Evolutionary conservation across 1,140 invertebrate genomes (phyloP).

Genomic region (Triops longicaudatus): DNA sequence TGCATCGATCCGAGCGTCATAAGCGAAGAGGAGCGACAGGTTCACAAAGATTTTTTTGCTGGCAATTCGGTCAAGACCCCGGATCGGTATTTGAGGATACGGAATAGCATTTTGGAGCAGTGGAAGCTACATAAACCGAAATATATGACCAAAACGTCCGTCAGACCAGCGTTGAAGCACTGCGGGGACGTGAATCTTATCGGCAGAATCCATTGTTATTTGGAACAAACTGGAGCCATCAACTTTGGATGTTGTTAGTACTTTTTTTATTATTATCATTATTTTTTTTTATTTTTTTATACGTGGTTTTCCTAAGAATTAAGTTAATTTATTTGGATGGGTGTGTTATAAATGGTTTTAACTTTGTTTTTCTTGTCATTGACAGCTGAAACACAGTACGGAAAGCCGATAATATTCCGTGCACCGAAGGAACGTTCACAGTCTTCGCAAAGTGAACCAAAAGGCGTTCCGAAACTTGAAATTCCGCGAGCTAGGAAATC

Average conservation of each 20-base stretch:
- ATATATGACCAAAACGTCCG: slow-evolving; percentile 52
- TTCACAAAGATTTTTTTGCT: slow-evolving; percentile 53
- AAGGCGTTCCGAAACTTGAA: background rate
- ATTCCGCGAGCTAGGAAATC: background rate
- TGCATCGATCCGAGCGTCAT: slow-evolving; percentile 40
- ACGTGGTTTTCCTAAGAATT: too few species aligned
- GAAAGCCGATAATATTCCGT: background rate
- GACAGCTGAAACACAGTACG: background rate
- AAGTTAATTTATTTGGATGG: slow-evolving; percentile 12
- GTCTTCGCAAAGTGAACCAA: background rate
- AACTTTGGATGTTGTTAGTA: slow-evolving; percentile 54
- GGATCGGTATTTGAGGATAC: slow-evolving; percentile 50
- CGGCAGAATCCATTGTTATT: slow-evolving; percentile 50
- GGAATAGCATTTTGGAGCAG: slow-evolving; percentile 50
- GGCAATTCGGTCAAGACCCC: slow-evolving; percentile 49
- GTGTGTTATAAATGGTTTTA: too few species aligned
- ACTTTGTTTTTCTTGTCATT: too few species aligned
- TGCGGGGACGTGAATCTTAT: slow-evolving; percentile 57
- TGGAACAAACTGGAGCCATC: slow-evolving; percentile 55
- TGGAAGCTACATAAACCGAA: slow-evolving; percentile 48
- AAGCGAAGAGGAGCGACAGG: slow-evolving; percentile 47
- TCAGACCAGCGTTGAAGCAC: slow-evolving; percentile 49
- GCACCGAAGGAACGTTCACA: background rate
- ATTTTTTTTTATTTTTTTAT: too few species aligned
- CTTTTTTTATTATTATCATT: slow-evolving; percentile 25